Conservation (phyloP, 2,113 vertebrate species). For the Heterochromis multidens region DNA sequence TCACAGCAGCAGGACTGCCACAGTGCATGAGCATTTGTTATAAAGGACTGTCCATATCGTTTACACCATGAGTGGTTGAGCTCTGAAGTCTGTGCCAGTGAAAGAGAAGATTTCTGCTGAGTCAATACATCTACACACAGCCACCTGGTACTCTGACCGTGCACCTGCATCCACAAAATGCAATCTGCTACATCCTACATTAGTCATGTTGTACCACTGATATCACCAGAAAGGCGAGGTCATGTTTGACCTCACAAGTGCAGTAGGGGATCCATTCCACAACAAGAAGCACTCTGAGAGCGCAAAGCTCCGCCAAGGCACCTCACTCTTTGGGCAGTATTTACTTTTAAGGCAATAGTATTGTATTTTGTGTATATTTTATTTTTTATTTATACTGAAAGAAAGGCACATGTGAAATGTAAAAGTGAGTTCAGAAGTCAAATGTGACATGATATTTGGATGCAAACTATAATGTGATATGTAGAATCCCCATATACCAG, state of each 20-base stretch:
- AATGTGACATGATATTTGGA: no score
- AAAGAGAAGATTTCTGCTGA: neutral
- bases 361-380: no score
- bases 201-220: neutral
- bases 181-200: neutral
- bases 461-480: no score
- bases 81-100: neutral
- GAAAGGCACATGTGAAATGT: no score
- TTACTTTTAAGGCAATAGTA: neutral
- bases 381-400: no score
- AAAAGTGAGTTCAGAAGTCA: no score
- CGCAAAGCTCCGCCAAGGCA: neutral
- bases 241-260: neutral
- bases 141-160: neutral
- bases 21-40: neutral
- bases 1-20: neutral
- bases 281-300: neutral
- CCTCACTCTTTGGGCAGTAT: neutral
- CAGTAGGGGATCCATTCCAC: fast-evolving
- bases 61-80: neutral
- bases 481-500: neutral
- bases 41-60: neutral
- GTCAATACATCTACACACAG: neutral
- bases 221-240: neutral
- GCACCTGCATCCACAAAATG: neutral